Percentiles rank a stretch among this genome's conserved stretches.
Conservation (phyloP, 2,797 vertebrate genomes). For the Sphaeramia orbicularis region DNA sequence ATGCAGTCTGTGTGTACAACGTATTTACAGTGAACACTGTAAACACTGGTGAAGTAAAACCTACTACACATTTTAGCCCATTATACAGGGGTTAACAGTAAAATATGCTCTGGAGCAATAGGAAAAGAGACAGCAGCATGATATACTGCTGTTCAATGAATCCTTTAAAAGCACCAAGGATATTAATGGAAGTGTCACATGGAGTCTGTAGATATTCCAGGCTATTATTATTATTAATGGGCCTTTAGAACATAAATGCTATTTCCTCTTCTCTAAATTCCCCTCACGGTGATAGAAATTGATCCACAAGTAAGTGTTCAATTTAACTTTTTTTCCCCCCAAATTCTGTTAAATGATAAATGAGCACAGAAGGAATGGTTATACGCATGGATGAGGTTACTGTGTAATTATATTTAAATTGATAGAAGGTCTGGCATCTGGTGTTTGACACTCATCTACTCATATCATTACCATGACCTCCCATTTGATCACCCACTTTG, state of each 20-base stretch:
- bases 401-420: constrained; percentile 77
- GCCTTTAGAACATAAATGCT: constrained; percentile 72
- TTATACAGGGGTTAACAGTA: constrained; percentile 6
- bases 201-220: constrained; percentile 76
- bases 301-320: constrained; percentile 76
- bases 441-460: constrained; percentile 53
- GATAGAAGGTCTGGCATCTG: constrained; percentile 69
- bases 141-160: constrained; percentile 69
- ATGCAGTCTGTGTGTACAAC: background rate
- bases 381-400: constrained; percentile 72
- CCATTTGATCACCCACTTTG: constrained; percentile 4
- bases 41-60: constrained; percentile 13
- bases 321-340: constrained; percentile 60
- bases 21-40: constrained; percentile 16
- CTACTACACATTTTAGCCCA: constrained; percentile 9
- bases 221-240: constrained; percentile 85
- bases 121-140: constrained; percentile 15
- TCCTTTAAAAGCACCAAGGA: constrained; percentile 68
- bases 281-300: constrained; percentile 79
- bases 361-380: constrained; percentile 65
- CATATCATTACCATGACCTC: constrained; percentile 17
- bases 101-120: constrained; percentile 24
- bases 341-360: constrained; percentile 72
- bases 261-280: constrained; percentile 75
- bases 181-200: constrained; percentile 80